Conservation (phyloP, 1,140 invertebrate genomes). For the Globodera ellingtonae region DNA sequence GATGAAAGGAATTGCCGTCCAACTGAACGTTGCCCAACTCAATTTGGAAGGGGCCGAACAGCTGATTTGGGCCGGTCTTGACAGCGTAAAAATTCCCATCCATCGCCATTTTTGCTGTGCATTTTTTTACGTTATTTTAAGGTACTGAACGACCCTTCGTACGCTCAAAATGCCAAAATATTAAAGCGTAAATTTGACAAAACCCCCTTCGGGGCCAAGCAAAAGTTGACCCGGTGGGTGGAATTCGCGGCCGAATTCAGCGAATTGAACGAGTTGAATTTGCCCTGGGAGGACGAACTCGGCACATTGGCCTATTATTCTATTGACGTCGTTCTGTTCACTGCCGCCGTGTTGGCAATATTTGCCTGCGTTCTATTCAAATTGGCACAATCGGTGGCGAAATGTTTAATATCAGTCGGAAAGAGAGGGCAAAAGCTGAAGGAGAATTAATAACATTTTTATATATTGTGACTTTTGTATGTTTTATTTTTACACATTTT, state of each 20-base stretch:
- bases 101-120: neutral
- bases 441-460: too few relatives aligned
- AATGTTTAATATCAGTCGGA: too few relatives aligned
- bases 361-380: too few relatives aligned
- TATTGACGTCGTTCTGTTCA: constrained; percentile 32
- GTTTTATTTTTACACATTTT: too few relatives aligned
- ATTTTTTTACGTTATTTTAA: neutral
- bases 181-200: constrained; percentile 46
- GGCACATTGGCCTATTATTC: constrained; percentile 27
- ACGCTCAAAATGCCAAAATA: constrained; percentile 17
- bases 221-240: constrained; percentile 27
- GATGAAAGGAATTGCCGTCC: constrained; percentile 28
- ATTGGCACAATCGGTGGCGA: too few relatives aligned
- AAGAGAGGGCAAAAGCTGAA: too few relatives aligned
- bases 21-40: constrained; percentile 23
- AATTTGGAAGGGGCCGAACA: constrained; percentile 15
- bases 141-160: too few relatives aligned
- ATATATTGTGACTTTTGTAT: too few relatives aligned
- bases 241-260: constrained; percentile 33
- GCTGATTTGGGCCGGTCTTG: constrained; percentile 3
- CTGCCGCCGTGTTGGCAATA: neutral
- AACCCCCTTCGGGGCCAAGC: constrained; percentile 17
- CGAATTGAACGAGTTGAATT: constrained; percentile 26
- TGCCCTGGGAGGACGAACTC: constrained; percentile 9
- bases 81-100: neutral